Conservation (phyloP, 1,140 invertebrate species). For the Anthonomus grandis region DNA sequence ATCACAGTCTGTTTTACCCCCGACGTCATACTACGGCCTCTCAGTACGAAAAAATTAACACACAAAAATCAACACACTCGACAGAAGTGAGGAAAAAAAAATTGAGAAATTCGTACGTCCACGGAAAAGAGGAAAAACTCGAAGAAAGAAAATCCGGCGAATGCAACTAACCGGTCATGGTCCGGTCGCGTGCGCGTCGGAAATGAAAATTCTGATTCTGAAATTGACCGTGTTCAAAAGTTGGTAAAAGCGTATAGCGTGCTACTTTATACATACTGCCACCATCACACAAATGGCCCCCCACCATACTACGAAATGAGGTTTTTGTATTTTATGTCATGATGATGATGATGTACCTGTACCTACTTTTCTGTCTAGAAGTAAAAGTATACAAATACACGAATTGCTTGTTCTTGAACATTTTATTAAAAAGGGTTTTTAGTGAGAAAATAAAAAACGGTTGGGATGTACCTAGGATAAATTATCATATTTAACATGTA, state of each 20-base stretch:
- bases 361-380: too few species aligned
- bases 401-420: too few species aligned
- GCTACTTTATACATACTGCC: slow-evolving; percentile 23
- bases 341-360: too few species aligned
- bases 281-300: too few species aligned
- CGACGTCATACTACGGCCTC: slow-evolving; percentile 33
- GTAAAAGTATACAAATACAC: too few species aligned
- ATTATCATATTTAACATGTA: too few species aligned
- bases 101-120: background rate
- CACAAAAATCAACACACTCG: background rate
- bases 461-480: too few species aligned
- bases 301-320: too few species aligned
- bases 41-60: slow-evolving; percentile 7
- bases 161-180: slow-evolving; percentile 17
- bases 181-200: slow-evolving; percentile 12
- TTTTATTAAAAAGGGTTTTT: too few species aligned
- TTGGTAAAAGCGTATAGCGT: slow-evolving; percentile 16
- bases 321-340: too few species aligned
- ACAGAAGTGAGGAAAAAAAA: background rate
- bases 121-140: background rate
- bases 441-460: too few species aligned
- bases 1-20: slow-evolving; percentile 43
- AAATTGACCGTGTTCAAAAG: slow-evolving; percentile 17
- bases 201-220: slow-evolving; percentile 22
- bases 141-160: slow-evolving; percentile 11